A percentile compares a stretch with the other conserved stretches of the same genome.
These are phyloP conservation scores for Allygus modestus DNA, from an alignment of 2,888 invertebrate genomes.

Conservation along the genomic window DNA sequence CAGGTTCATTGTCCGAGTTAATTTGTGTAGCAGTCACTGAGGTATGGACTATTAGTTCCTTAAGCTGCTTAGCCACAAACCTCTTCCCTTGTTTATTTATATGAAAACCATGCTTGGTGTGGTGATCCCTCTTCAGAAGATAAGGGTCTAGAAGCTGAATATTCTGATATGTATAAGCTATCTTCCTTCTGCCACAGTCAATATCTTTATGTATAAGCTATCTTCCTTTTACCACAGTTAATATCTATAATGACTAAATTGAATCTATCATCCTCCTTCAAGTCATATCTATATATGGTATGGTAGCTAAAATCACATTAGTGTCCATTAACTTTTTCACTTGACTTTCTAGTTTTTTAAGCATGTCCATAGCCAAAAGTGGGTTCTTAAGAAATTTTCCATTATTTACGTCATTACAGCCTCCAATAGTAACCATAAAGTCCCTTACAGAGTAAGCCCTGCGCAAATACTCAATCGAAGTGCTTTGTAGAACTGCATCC, in stretches of 20 bases:
- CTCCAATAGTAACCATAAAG: no score
- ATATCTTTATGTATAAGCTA: no score
- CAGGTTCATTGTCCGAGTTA: no score
- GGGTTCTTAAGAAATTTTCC: no score
- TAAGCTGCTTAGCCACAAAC: no score
- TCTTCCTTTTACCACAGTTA: no score
- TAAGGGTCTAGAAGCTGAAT: background rate
- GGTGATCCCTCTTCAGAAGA: constrained; percentile 6
- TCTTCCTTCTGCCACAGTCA: background rate
- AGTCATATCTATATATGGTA: constrained; percentile 20
- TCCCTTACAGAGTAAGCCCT: no score
- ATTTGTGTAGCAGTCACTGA: no score
- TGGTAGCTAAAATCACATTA: constrained; percentile 9
- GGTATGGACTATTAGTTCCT: no score
- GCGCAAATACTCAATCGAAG: no score
- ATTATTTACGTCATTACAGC: no score
- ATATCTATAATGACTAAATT: background rate
- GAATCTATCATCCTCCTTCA: background rate
- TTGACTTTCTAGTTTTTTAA: background rate
- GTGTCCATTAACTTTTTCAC: background rate
- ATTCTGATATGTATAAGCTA: background rate
- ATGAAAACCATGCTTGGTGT: constrained; percentile 31
- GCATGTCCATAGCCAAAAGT: background rate
- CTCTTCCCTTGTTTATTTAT: constrained; percentile 7
- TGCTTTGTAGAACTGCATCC: no score